Conservation (phyloP, 2,113 vertebrate species). For the Phaethon lepturus region DNA sequence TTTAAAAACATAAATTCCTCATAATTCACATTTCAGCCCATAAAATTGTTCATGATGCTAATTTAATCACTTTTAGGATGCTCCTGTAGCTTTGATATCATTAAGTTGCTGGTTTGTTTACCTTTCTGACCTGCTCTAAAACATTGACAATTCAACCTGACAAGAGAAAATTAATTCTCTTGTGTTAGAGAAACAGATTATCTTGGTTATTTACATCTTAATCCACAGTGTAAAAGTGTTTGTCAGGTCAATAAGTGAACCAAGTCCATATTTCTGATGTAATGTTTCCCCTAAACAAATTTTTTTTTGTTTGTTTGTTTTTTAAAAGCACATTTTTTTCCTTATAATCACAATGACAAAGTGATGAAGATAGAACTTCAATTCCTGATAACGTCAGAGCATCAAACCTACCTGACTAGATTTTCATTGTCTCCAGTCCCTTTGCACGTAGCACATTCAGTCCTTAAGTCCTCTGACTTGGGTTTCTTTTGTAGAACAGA, state of each 20-base stretch:
- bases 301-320: neutral
- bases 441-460: constrained; percentile 93
- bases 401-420: constrained; percentile 89
- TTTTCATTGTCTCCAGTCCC: constrained; percentile 97
- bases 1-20: neutral
- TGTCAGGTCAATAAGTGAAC: constrained; percentile 75
- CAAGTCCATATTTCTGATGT: constrained; percentile 49
- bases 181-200: constrained; percentile 42
- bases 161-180: constrained; percentile 21
- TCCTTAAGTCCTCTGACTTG: constrained; percentile 92
- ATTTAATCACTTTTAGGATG: constrained; percentile 17
- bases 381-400: constrained; percentile 62
- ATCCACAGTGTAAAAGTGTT: constrained; percentile 76
- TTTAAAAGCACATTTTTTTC: neutral
- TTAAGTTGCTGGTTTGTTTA: constrained; percentile 33
- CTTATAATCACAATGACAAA: constrained; percentile 55
- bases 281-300: neutral
- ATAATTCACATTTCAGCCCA: neutral
- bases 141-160: neutral
- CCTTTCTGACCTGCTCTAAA: constrained; percentile 16
- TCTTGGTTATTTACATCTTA: constrained; percentile 66
- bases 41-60: neutral
- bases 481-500: constrained; percentile 92
- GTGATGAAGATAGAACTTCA: constrained; percentile 78
- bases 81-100: neutral